Conservation (phyloP, 30 jellyfish, hydroid and myxozoan genomes). For the Turritopsis rubra region DNA sequence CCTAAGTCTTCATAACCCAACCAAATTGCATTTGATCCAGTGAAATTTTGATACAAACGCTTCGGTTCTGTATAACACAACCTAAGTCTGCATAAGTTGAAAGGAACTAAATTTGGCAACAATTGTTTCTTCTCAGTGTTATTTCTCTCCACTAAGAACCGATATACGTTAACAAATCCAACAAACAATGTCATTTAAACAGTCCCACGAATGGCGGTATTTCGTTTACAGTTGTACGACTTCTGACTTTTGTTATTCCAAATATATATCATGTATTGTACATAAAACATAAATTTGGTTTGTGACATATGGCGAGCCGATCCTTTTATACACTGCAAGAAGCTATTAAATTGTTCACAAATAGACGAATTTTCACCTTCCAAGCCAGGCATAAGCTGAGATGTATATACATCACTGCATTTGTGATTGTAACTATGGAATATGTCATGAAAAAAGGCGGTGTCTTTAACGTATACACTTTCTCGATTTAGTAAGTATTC, state of each 20-base stretch:
- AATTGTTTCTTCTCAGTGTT: too few relatives aligned
- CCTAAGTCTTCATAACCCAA: not conserved
- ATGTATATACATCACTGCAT: not conserved
- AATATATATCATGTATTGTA: not conserved
- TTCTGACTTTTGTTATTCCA: not conserved
- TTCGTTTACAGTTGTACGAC: not conserved
- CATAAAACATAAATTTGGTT: not conserved
- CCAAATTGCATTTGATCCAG: too few relatives aligned
- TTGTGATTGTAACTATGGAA: not conserved
- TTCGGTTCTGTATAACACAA: not conserved
- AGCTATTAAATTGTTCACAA: conserved; percentile 1
- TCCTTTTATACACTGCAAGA: not conserved
- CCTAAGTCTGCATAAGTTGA: not conserved
- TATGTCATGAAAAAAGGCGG: not conserved
- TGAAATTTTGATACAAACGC: too few relatives aligned
- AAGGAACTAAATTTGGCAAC: too few relatives aligned
- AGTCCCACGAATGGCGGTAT: not conserved
- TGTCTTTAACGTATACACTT: not conserved
- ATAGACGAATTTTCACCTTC: not conserved
- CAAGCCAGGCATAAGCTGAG: not conserved
- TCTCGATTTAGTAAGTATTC: not conserved
- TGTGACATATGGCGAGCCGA: conserved; percentile 18
- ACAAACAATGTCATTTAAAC: not conserved
- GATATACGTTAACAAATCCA: not conserved
- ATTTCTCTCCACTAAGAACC: too few relatives aligned